Percentiles rank a stretch among this genome's conserved stretches.
phyloP scores from a whole-genome alignment of 2,797 vertebrate species.

The Myiotriccus ornatus region DNA sequence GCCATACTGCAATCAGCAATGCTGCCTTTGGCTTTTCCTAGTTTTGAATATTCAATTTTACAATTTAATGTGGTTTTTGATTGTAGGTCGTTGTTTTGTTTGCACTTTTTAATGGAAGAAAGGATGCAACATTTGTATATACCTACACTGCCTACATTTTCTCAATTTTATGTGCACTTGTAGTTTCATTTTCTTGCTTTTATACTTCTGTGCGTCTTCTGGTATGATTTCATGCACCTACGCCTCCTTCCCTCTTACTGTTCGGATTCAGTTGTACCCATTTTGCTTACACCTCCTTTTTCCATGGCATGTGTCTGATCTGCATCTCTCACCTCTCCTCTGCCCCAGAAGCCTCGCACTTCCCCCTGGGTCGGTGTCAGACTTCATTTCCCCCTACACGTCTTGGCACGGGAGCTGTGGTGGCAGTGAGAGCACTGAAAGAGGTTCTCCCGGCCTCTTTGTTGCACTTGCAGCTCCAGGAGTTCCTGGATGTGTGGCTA shows the following conservation, averaged over 20 bases:
- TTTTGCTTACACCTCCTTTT: background rate
- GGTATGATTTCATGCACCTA: background rate
- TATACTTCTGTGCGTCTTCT: background rate
- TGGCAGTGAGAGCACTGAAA: background rate
- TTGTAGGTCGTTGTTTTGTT: background rate
- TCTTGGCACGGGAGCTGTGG: background rate
- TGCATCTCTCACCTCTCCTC: background rate
- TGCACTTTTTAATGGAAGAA: background rate
- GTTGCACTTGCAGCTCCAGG: background rate
- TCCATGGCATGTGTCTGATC: background rate
- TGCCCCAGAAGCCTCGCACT: background rate
- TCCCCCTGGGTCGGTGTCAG: background rate
- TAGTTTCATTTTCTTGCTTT: background rate
- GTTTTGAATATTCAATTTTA: background rate
- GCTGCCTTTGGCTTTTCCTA: background rate
- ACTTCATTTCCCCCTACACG: background rate
- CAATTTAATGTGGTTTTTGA: background rate
- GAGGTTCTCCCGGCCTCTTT: background rate
- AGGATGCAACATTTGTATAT: background rate
- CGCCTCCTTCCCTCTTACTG: background rate
- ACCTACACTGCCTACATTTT: background rate
- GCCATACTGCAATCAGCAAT: background rate
- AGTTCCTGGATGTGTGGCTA: background rate
- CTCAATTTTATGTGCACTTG: background rate
- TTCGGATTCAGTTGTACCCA: background rate